Evolutionary conservation across 2,888 invertebrate genomes (phyloP), one percentile per base, ranked within the genome.

Genomic region (Melanotus villosus): DNA sequence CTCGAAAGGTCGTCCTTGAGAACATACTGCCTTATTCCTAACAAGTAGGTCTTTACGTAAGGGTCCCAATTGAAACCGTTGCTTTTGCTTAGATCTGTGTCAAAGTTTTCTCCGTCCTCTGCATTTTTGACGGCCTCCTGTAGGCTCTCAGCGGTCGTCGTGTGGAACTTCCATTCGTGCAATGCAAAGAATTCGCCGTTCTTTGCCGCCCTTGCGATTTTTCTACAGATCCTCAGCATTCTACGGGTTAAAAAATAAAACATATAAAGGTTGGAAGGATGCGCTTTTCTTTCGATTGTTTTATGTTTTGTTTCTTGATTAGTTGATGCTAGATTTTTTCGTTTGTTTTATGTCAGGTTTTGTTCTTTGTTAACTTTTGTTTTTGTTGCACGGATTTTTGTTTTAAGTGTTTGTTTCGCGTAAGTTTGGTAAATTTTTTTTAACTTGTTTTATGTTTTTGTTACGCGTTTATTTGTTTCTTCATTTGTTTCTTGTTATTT

Each of bases 121-220:
- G 87, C 84, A 0, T 78, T 78, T 21, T 84, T 84, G 0, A 89
- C 87, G 43, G 89, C 89, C 7, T 86, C 82, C 34, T 86, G 85
- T 5, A 94, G 85, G 10, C 89, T 87, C 1, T 85, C 84, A 66
- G 93, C 87, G 73, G 93, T 92, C 0, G 87, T 83, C 1, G 89
- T 88, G 10, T 90, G 88, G 78, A 95, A 96, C 58, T 90, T 87
- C 96, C 96, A 98, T 76, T 96, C 93, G 81, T 93, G 89, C 19
- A 92, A 88, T 0, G 95, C 93, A 81, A 97, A 97, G 81, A 93
- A 97, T 80, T 93, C 92, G 0, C 96, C 92, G 0, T 92, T 91
- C 14, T 90, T 88, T 0, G 94, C 90, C 0, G 95, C 93, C 79
- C 90, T 88, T 77, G 93, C 91, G 82, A 96, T 92, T 70, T 93